Conservation (phyloP, 2,888 invertebrate genomes). For the Machimus atricapillus region DNA sequence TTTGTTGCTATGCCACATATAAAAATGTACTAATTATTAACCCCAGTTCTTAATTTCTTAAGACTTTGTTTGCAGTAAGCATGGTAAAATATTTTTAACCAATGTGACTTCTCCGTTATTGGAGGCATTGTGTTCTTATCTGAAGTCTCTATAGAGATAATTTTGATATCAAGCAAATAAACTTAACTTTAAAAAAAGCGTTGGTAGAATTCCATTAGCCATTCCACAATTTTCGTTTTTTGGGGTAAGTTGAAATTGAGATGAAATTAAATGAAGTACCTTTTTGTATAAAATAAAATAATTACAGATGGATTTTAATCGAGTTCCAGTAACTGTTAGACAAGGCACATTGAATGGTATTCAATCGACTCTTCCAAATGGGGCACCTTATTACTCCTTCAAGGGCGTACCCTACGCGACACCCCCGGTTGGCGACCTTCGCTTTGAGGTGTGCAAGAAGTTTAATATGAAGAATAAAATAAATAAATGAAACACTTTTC, state of each 20-base stretch:
- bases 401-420: slow-evolving; percentile 68
- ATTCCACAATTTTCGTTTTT: not conserved
- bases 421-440: slow-evolving; percentile 64
- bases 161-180: not conserved
- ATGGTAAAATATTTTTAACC: not conserved
- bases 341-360: slow-evolving; percentile 65
- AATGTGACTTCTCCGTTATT: not conserved
- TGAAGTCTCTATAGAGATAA: not conserved
- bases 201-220: not conserved
- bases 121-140: not conserved
- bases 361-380: slow-evolving; percentile 58
- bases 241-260: not conserved
- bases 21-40: not conserved
- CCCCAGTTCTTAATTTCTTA: not conserved
- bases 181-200: not conserved
- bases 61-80: not conserved
- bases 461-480: not conserved
- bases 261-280: not conserved
- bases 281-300: not conserved
- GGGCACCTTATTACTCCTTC: slow-evolving; percentile 63
- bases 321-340: slow-evolving; percentile 53
- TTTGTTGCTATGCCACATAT: too few species aligned
- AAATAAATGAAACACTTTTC: not conserved
- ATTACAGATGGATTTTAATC: not conserved
- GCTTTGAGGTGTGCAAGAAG: slow-evolving; percentile 55